phyloP scores from a whole-genome alignment of 1,140 invertebrate genomes.

The Rhynchophorus ferrugineus region DNA sequence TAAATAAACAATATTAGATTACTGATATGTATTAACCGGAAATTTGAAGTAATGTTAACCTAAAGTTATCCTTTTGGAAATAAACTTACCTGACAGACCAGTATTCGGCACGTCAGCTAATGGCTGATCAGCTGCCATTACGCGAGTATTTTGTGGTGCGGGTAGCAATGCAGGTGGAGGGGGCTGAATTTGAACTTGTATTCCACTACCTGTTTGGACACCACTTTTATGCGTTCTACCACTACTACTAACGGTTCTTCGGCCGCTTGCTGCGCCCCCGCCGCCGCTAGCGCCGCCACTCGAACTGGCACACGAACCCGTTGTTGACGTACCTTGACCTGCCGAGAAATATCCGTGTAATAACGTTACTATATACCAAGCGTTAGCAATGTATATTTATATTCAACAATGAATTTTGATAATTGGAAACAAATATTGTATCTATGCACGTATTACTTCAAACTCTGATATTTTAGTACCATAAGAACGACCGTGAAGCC shows the following conservation, averaged over 20 bases:
- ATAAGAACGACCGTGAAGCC: too few species aligned
- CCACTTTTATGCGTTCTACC: conserved; percentile 36
- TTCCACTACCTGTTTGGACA: conserved; percentile 30
- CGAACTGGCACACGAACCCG: conserved; percentile 70
- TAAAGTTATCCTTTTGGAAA: too few species aligned
- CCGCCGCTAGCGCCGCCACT: conserved; percentile 34
- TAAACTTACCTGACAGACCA: conserved; percentile 33
- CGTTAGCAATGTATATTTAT: too few species aligned
- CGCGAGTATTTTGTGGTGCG: conserved; percentile 6
- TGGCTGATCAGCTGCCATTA: conserved; percentile 36
- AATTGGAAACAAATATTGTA: too few species aligned
- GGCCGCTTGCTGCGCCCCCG: conserved; percentile 33
- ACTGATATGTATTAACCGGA: neutral
- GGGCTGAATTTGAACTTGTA: conserved; percentile 23
- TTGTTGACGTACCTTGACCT: conserved; percentile 46
- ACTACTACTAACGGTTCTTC: conserved; percentile 28
- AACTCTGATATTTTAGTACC: too few species aligned
- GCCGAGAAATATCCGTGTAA: conserved; percentile 7
- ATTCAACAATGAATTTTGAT: too few species aligned
- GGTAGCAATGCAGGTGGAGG: conserved; percentile 23
- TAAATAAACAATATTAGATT: neutral
- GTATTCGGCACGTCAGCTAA: conserved; percentile 34
- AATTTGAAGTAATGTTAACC: too few species aligned
- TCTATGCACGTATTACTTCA: too few species aligned
- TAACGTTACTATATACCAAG: too few species aligned